These are phyloP conservation scores for Drosophila elegans DNA, from an alignment of 1,140 invertebrate genomes.

Conservation along the genomic window DNA sequence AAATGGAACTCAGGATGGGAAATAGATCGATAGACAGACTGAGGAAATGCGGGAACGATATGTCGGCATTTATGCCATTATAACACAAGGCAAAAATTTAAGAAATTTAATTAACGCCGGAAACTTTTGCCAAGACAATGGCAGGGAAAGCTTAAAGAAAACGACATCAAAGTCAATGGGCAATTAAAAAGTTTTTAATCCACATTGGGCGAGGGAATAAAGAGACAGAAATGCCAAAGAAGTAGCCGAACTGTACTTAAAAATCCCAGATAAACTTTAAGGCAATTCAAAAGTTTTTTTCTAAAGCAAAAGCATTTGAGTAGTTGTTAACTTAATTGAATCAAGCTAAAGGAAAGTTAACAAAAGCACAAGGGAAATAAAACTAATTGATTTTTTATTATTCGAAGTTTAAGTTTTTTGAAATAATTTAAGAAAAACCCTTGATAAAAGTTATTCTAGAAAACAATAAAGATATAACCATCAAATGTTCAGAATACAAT, in stretches of 20 bases:
- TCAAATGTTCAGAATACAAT: neutral
- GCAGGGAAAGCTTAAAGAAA: conserved; percentile 32
- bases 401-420: too few relatives aligned
- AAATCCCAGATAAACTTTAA: conserved; percentile 33
- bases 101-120: conserved; percentile 71
- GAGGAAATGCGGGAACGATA: conserved; percentile 18
- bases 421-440: too few relatives aligned
- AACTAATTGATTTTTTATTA: neutral
- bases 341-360: neutral
- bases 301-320: conserved; percentile 3
- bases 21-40: conserved; percentile 24
- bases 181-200: conserved; percentile 72
- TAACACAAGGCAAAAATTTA: conserved; percentile 63
- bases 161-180: conserved; percentile 52
- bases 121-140: conserved; percentile 43
- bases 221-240: neutral
- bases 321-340: conserved; percentile 24
- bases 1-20: conserved; percentile 5
- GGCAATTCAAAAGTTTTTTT: conserved; percentile 21
- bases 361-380: neutral
- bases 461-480: neutral
- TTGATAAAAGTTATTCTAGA: too few relatives aligned
- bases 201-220: conserved; percentile 10
- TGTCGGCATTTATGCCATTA: conserved; percentile 69
- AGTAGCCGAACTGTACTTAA: conserved; percentile 11